Conservation (phyloP, 2,888 invertebrate genomes). For the Drosophila histrio region DNA sequence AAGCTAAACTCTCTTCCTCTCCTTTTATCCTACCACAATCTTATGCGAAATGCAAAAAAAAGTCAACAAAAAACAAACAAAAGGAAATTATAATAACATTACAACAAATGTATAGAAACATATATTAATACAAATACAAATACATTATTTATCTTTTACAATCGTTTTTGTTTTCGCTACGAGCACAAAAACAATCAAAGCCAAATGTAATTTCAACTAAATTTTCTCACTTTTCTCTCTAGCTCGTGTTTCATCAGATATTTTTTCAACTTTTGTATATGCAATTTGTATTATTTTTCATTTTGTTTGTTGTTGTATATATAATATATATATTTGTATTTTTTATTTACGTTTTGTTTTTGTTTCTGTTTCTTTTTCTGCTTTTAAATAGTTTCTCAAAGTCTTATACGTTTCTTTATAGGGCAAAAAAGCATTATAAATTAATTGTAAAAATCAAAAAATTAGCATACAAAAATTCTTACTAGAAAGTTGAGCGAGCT, state of each 20-base stretch:
- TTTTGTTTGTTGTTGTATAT: conserved; percentile 29
- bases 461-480: conserved; percentile 52
- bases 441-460: conserved; percentile 61
- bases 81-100: conserved; percentile 1
- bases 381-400: conserved; percentile 75
- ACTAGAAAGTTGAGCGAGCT: conserved; percentile 54
- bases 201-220: conserved; percentile 68
- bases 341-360: conserved; percentile 16
- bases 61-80: conserved; percentile 17
- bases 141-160: conserved; percentile 26
- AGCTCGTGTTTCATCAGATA: conserved; percentile 2
- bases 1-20: conserved; percentile 49
- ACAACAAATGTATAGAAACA: conserved; percentile 24
- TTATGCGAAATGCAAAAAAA: conserved; percentile 44
- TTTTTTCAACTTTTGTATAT: conserved; percentile 6
- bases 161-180: conserved; percentile 17
- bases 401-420: conserved; percentile 83
- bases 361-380: conserved; percentile 32
- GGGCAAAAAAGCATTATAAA: conserved; percentile 80
- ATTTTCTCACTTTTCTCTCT: conserved; percentile 34
- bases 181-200: conserved; percentile 40
- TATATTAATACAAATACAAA: conserved; percentile 21
- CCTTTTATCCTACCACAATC: conserved; percentile 10
- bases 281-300: conserved; percentile 6
- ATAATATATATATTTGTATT: conserved; percentile 22